Evolutionary conservation across 2,888 invertebrate species (phyloP).

Genomic region (Galerucella calmariensis): DNA sequence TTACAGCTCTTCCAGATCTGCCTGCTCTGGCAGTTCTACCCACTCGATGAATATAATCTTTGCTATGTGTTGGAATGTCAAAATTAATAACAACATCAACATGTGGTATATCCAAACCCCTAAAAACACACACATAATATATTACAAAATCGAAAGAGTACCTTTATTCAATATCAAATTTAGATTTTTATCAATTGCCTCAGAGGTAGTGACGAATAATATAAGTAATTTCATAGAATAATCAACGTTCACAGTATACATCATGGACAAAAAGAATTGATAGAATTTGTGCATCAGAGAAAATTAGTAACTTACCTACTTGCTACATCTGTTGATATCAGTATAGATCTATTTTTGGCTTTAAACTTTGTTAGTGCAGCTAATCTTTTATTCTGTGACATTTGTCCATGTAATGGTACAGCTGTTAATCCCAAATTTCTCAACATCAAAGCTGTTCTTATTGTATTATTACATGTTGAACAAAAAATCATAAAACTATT

Average conservation of each 20-base stretch:
- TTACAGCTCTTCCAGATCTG: slow-evolving; percentile 91
- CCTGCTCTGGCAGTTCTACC: slow-evolving; percentile 97
- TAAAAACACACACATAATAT: slow-evolving; percentile 59
- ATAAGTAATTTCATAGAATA: slow-evolving; percentile 31
- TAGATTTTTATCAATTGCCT: slow-evolving; percentile 32
- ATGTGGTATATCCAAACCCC: slow-evolving; percentile 98
- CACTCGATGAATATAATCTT: slow-evolving; percentile 98
- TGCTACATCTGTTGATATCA: slow-evolving; percentile 98
- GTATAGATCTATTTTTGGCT: slow-evolving; percentile 89
- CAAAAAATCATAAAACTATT: slow-evolving; percentile 98
- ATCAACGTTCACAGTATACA: slow-evolving; percentile 46
- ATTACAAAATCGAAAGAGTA: neutral
- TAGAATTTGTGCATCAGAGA: no score
- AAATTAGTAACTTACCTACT: slow-evolving; percentile 74
- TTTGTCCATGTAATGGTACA: slow-evolving; percentile 98
- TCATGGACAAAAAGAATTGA: slow-evolving; percentile 41
- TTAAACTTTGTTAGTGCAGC: slow-evolving; percentile 97
- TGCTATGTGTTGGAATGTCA: slow-evolving; percentile 98
- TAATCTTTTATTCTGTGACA: slow-evolving; percentile 96
- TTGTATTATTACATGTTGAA: slow-evolving; percentile 92
- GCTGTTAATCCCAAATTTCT: slow-evolving; percentile 92
- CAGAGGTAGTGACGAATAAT: slow-evolving; percentile 60
- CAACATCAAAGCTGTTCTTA: slow-evolving; percentile 88
- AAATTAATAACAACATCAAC: slow-evolving; percentile 98
- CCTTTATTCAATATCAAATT: neutral